These are phyloP conservation scores for Hippopotamyrus pictus DNA, from an alignment of 2,797 vertebrate genomes.

Conservation along the genomic window DNA sequence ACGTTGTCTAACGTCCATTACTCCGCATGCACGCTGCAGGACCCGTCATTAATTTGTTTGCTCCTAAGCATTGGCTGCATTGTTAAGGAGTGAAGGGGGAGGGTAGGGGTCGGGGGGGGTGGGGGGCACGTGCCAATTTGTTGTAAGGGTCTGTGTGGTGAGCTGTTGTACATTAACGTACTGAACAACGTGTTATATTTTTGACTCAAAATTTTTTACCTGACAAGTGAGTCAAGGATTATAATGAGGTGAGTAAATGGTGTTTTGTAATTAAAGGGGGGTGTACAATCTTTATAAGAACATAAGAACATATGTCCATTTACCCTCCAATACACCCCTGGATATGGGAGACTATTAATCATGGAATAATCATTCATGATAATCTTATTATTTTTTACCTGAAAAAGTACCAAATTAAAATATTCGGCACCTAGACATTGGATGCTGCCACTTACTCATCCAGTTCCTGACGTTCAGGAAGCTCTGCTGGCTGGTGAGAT, in stretches of 20 bases:
- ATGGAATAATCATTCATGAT: background rate
- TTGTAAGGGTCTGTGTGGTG: background rate
- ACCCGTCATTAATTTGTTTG: background rate
- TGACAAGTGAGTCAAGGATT: background rate
- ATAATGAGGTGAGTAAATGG: background rate
- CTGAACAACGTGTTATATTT: background rate
- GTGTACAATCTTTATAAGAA: background rate
- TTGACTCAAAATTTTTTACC: background rate
- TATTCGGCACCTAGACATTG: background rate
- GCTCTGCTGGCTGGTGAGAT: conserved; percentile 94
- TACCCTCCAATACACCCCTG: background rate
- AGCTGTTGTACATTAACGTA: background rate
- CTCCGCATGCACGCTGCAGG: background rate
- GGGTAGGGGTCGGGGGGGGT: no score
- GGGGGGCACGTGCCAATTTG: background rate
- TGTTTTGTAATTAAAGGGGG: background rate
- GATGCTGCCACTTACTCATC: conserved; percentile 81
- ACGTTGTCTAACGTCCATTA: background rate
- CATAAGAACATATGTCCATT: no score
- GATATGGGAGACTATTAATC: background rate
- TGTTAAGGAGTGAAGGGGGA: background rate
- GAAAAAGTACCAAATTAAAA: background rate
- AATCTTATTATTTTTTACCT: background rate
- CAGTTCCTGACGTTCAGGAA: conserved; percentile 93
- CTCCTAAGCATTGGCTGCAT: background rate